Base-by-base conservation (phyloP, 2,113 vertebrate genomes). In the Kobus ellipsiprymnus region DNA sequence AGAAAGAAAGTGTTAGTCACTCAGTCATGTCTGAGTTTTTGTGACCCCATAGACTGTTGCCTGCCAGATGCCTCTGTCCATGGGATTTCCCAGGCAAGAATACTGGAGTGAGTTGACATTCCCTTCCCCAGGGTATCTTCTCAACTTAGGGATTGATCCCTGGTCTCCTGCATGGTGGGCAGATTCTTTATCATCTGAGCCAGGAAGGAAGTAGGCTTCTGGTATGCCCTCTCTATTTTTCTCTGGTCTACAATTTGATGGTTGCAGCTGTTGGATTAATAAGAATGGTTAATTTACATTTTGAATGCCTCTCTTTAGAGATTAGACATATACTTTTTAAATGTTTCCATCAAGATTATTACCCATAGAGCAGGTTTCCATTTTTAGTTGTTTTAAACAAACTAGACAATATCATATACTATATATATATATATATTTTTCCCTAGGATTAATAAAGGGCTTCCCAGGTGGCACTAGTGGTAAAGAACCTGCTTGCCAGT, bases 301-400 rank as follows among this genome's bases (percentile, higher is more conserved):
- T 62, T 77, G 0, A 87, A 30, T 92, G 33, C 54, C 59, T 92
- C 84, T 2, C n/a, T 97, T 90, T 97, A 94, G 50, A 94, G 29
- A 48, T 78, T n/a, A 52, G n/a, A 55, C 14, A 17, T 40, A 13
- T 4, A 17, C 85, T 55, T 88, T 91, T 36, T 1, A 52, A 93
- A 89, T 88, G 7, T 91, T 97, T 62, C 36, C 15, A 96, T 40
- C 36, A 87, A 83, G 88, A 27, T 54, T 83, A 95, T 80, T 91
- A 91, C 13, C 54, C 13, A 25, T 44, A 64, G 48, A 29, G 23
- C 23, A 82, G 40, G 3, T 40, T 81, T 90, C 29, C 27, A 27
- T 54, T 92, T 97, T 97, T 19, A 82, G 4, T 95, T 95, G 40
- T 40, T 92, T 91, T 48, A 90, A 85, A 71, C 64, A 67, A 96